Evolutionary conservation across 2,797 vertebrate genomes (phyloP), one percentile per base, ranked within the genome.

Genomic region (Sebastes melanostomus): DNA sequence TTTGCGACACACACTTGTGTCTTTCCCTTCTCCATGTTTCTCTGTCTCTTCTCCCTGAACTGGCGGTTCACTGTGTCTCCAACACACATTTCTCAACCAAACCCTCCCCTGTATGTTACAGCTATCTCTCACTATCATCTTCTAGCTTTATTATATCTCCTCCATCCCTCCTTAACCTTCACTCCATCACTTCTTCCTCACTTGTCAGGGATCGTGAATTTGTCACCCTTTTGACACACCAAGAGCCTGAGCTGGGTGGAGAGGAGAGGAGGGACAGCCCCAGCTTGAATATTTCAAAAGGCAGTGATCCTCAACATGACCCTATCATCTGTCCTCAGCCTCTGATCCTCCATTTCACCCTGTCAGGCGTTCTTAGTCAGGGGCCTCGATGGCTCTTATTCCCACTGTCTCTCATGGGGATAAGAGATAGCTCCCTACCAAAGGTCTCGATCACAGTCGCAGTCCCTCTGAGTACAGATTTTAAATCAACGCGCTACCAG

Each of bases 281-380:
- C 69, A 55, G 70, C 85, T 83, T 92, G 72, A 92, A 92, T 93
- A 90, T 94, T 93, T 95, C 78, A 91, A 81, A 77, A 93, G 77
- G 77, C 78, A 68, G 62, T 84, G 81, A 92, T 91, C 87, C 89
- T 80, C 80, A 66, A 82, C 80, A 68, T 74, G 79, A 90, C 84
- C 86, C 87, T 84, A 83, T 89, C 85, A 83, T 89, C 82, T 75
- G 32, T 88, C 77, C 77, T 77, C 78, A 76, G 61, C 75, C 81
- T 82, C 61, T 86, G 87, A 91, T 86, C 85, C 85, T 84, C 63
- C 75, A 77, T 86, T 80, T 90, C 70, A 62, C 69, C 76, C 77
- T 90, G 87, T 92, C 90, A 87, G 72, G 72, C 54, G 5, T 76
- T 90, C 72, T 80, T 68, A 80, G 83, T 81, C 72, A 36, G 66